Evolutionary conservation across 2,113 vertebrate species (phyloP).

Genomic region (Micronisus gabar): DNA sequence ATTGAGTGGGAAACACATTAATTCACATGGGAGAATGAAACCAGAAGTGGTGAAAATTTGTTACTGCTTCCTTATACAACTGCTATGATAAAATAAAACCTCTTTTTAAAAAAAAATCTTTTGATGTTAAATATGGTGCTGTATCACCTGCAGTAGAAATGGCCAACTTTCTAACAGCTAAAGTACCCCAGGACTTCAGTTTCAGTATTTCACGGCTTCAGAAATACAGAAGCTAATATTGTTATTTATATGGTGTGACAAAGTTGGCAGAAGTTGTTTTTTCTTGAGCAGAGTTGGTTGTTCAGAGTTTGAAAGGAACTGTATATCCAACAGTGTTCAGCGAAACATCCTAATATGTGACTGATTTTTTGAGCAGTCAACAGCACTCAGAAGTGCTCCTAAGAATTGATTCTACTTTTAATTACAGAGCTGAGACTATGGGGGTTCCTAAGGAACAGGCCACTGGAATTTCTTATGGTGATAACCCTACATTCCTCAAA

Average conservation of each 20-base stretch:
- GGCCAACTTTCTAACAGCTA: neutral
- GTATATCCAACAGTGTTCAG: neutral
- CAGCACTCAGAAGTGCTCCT: neutral
- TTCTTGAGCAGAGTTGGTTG: neutral
- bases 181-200: neutral
- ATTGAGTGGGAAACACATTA: neutral
- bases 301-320: neutral
- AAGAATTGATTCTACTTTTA: neutral
- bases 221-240: neutral
- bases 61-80: neutral
- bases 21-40: neutral
- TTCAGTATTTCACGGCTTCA: neutral
- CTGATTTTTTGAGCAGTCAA: neutral
- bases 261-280: neutral
- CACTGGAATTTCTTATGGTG: neutral
- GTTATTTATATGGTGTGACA: neutral
- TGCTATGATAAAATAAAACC: neutral
- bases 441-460: neutral
- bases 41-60: neutral
- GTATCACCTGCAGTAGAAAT: neutral
- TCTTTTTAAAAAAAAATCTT: neutral
- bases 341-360: neutral
- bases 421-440: neutral
- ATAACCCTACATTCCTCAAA: rapidly evolving
- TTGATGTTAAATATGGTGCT: neutral